phyloP scores from a whole-genome alignment of 2,797 vertebrate species.

The Sarcophilus harrisii region DNA sequence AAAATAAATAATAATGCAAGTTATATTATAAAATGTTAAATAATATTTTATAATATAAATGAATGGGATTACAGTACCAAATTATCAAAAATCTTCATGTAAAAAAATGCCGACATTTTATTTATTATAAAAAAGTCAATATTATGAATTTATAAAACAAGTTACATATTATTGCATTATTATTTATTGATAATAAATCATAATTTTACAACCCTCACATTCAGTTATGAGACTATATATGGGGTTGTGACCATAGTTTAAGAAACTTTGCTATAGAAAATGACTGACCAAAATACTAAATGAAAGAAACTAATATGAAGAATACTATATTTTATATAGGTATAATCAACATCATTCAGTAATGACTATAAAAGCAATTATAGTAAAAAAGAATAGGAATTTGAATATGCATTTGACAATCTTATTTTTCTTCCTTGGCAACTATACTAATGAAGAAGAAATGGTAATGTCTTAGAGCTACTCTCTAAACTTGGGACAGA shows the following conservation, averaged over 20 bases:
- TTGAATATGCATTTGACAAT: neutral
- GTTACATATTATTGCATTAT: too few relatives aligned
- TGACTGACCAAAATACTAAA: neutral
- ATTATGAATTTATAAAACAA: neutral
- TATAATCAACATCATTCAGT: neutral
- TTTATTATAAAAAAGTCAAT: neutral
- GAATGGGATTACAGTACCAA: neutral
- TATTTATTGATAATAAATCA: too few relatives aligned
- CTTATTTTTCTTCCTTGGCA: neutral
- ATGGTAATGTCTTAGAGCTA: neutral
- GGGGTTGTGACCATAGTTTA: too few relatives aligned
- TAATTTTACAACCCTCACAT: too few relatives aligned
- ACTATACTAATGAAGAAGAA: neutral
- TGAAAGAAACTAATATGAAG: slow-evolving; percentile 12
- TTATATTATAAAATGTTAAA: neutral
- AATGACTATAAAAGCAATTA: neutral
- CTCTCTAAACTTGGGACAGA: neutral
- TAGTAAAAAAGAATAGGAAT: neutral
- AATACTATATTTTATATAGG: neutral
- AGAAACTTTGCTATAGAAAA: neutral
- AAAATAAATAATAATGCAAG: too few relatives aligned
- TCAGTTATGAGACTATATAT: too few relatives aligned
- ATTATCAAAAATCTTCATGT: neutral
- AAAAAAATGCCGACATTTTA: neutral
- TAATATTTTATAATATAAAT: slow-evolving; percentile 13